Evolutionary conservation across 2,797 vertebrate species (phyloP).

Genomic region (Avahi laniger): DNA sequence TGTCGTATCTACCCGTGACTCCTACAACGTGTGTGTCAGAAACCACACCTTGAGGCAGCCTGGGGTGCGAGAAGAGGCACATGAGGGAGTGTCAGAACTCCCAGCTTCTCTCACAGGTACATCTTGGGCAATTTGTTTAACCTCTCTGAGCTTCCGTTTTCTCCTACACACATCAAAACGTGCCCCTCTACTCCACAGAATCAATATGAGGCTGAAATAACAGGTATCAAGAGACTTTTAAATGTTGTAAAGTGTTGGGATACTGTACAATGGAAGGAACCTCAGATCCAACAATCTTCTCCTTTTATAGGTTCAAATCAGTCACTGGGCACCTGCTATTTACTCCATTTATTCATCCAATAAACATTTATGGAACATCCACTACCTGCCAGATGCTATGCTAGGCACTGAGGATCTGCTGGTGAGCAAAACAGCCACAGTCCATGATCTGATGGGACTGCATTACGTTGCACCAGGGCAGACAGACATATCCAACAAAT

Average conservation of each 20-base stretch:
- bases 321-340: background rate
- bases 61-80: background rate
- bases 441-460: background rate
- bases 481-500: background rate
- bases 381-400: background rate
- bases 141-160: background rate
- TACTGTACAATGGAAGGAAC: background rate
- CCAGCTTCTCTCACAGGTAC: background rate
- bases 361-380: background rate
- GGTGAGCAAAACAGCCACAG: background rate
- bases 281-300: background rate
- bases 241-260: background rate
- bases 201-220: background rate
- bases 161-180: background rate
- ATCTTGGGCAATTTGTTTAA: background rate
- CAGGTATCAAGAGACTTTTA: background rate
- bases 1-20: background rate
- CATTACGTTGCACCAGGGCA: background rate
- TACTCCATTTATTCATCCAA: background rate
- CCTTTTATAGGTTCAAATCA: background rate
- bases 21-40: background rate
- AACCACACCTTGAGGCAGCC: background rate
- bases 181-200: background rate
- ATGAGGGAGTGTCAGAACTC: background rate
- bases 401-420: background rate